Base-by-base conservation (phyloP, 2,113 vertebrate species). In the Dissostichus mawsoni region DNA sequence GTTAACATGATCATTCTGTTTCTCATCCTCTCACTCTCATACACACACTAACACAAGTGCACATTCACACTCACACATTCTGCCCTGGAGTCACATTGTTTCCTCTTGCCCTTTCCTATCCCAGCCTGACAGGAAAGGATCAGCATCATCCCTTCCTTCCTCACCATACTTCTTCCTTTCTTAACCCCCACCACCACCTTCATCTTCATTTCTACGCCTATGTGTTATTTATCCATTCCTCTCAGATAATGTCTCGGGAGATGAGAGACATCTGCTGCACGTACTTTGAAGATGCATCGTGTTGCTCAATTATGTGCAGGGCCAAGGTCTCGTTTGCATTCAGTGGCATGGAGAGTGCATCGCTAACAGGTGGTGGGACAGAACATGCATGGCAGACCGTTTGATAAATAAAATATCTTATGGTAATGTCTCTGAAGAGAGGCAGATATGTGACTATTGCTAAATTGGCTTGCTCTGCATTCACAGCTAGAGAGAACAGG, bases 211-310 rank as follows among this genome's bases (percentile, higher is more conserved):
- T 93, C 86, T 78, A 74, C 56, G 57, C 78, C 81, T 86, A 88
- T 92, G 88, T 94, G 92, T 94, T 93, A 94, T 94, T 95, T 93
- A 95, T 94, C 89, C 84, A 90, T 94, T 94, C 90, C 92, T 93
- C 87, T 89, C 88, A 93, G 92, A 94, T 90, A 92, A 83, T 61
- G 87, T 93, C 91, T 90, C 91, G 7, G 64, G 93, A 92, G 94
- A 92, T 86, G 89, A 82, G 83, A 93, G 91, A 93, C 93, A 95
- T 95, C 94, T 95, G 92, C 92, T 82, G 79, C 65, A 25, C 58
- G 68, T 59, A 91, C 92, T 95, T 95, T 95, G 93, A 94, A 94
- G 94, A 90, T 90, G 91, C 85, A 78, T 78, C 68, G 74, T 63
- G 41, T 87, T 83, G 92, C 92, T 94, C 91, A 90, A 92, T 94